These are phyloP conservation scores for Machaerirhynchus nigripectus DNA, from an alignment of 2,113 vertebrate genomes.

Conservation along the genomic window DNA sequence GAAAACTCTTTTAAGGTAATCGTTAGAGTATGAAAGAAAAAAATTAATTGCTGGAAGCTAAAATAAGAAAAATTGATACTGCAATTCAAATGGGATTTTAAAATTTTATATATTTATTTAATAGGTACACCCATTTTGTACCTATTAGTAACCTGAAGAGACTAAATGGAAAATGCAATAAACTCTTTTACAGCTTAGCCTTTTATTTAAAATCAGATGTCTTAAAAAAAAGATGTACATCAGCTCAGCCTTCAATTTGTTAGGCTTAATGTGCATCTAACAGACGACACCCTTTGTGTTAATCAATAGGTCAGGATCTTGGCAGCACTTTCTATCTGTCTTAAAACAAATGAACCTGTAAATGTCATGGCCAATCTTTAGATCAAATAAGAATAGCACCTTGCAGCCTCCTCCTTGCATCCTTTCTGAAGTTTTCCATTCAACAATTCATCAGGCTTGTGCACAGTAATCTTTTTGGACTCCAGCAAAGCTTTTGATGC, in stretches of 20 bases:
- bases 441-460: background rate
- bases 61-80: background rate
- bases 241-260: background rate
- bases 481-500: background rate
- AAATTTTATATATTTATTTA: background rate
- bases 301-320: background rate
- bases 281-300: background rate
- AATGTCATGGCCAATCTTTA: background rate
- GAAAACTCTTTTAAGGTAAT: background rate
- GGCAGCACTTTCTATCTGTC: background rate
- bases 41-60: background rate
- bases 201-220: background rate
- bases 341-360: background rate
- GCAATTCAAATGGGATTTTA: background rate
- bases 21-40: background rate
- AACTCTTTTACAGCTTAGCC: background rate
- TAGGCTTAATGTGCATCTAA: background rate
- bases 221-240: background rate
- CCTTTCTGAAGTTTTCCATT: background rate
- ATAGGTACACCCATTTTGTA: background rate
- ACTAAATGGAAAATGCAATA: background rate
- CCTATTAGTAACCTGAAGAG: background rate
- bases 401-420: background rate
- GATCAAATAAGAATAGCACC: background rate
- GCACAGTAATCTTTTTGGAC: background rate